A percentile compares a stretch with the other conserved stretches of the same genome.
These are phyloP conservation scores for Synanthedon vespiformis DNA, from an alignment of 2,888 invertebrate genomes.

Conservation along the genomic window DNA sequence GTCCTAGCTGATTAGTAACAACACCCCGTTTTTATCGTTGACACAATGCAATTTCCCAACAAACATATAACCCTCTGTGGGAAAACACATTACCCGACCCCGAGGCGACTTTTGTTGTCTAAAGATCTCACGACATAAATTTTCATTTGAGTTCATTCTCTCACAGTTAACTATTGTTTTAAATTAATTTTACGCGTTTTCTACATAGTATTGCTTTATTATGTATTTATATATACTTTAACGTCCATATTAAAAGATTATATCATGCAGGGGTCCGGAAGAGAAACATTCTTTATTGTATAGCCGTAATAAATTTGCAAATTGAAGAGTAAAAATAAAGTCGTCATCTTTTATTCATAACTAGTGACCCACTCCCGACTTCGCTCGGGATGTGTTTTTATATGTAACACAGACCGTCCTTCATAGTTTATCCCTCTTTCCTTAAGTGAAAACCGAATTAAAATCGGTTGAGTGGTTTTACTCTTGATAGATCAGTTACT, in stretches of 20 bases:
- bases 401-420: too few relatives aligned
- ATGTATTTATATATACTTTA: constrained; percentile 6
- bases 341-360: too few relatives aligned
- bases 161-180: constrained; percentile 25
- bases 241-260: constrained; percentile 3
- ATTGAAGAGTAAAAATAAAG: neutral
- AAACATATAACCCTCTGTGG: constrained; percentile 17
- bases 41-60: constrained; percentile 54
- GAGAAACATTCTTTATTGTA: neutral
- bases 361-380: neutral
- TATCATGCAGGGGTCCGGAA: constrained; percentile 1
- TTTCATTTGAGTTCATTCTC: constrained; percentile 44
- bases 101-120: constrained; percentile 38
- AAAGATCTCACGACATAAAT: constrained; percentile 40
- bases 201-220: constrained; percentile 11
- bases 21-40: constrained; percentile 44
- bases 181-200: constrained; percentile 46
- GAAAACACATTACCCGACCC: constrained; percentile 36
- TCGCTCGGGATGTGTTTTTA: neutral
- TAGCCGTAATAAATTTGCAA: neutral
- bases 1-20: constrained; percentile 55
- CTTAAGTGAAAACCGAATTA: too few relatives aligned
- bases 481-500: too few relatives aligned
- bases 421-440: too few relatives aligned
- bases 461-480: too few relatives aligned